phyloP scores from a whole-genome alignment of 2,888 invertebrate species.

The Eristalinus aeneus region DNA sequence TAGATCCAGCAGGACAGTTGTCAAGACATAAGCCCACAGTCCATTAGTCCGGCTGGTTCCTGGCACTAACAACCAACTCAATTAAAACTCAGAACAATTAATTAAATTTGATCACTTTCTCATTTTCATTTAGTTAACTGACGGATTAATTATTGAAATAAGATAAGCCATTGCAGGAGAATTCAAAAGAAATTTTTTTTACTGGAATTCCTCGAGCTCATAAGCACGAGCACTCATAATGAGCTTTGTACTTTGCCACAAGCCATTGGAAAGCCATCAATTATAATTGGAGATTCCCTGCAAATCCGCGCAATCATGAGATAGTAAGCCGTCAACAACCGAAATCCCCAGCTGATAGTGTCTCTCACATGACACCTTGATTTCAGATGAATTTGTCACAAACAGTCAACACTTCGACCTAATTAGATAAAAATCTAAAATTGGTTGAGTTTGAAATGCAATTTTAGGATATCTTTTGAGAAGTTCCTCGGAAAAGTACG shows the following conservation, averaged over 20 bases:
- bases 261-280: neutral
- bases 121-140: neutral
- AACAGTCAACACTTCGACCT: neutral
- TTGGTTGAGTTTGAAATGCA: too few species aligned
- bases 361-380: slow-evolving; percentile 13
- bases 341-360: slow-evolving; percentile 16
- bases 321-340: neutral
- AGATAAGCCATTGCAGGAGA: neutral
- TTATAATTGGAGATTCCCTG: slow-evolving; percentile 14
- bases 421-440: neutral
- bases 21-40: too few species aligned
- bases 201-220: neutral
- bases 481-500: too few species aligned
- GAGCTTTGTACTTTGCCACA: neutral
- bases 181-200: neutral
- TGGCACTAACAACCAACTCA: too few species aligned
- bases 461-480: too few species aligned
- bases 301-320: neutral
- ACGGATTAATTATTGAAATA: neutral
- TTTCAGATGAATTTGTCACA: neutral
- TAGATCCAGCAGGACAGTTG: too few species aligned
- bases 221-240: neutral
- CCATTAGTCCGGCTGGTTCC: too few species aligned
- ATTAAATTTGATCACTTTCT: neutral
- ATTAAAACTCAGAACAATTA: neutral